Evolutionary conservation across 2,113 vertebrate species (phyloP).

Genomic region (Nerophis ophidion): DNA sequence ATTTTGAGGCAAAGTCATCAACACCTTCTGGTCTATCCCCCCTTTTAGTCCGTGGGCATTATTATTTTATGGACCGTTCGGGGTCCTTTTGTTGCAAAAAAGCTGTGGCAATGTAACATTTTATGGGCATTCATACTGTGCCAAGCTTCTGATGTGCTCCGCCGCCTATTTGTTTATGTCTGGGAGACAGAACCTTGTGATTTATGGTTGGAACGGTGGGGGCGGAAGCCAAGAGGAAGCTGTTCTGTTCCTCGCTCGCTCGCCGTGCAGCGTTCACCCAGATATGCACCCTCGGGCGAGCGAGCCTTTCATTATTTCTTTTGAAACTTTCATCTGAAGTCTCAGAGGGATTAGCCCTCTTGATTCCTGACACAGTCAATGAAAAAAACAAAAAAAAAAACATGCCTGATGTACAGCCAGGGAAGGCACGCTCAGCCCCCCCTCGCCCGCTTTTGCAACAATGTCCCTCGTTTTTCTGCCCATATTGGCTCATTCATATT

Average conservation of each 20-base stretch:
- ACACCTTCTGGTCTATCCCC: too few relatives aligned
- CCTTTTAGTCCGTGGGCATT: too few relatives aligned
- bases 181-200: constrained; percentile 62
- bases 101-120: constrained; percentile 44
- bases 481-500: constrained; percentile 20
- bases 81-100: constrained; percentile 22
- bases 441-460: constrained; percentile 46
- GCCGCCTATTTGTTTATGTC: constrained; percentile 67
- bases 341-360: constrained; percentile 77
- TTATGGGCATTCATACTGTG: constrained; percentile 56
- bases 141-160: constrained; percentile 58
- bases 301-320: constrained; percentile 77
- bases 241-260: constrained; percentile 65
- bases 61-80: constrained; percentile 2
- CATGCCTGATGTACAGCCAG: constrained; percentile 71
- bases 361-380: constrained; percentile 78
- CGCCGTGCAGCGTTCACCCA: constrained; percentile 66
- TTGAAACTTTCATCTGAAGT: constrained; percentile 78
- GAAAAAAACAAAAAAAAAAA: too few relatives aligned
- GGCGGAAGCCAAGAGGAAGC: constrained; percentile 62
- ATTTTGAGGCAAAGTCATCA: neutral
- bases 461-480: constrained; percentile 32
- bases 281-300: constrained; percentile 71
- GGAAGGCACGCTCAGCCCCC: constrained; percentile 40
- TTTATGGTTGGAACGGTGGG: constrained; percentile 69